Evolutionary conservation across 1,140 invertebrate genomes (phyloP), one percentile per base, ranked within the genome.

Genomic region (Samia ricini): DNA sequence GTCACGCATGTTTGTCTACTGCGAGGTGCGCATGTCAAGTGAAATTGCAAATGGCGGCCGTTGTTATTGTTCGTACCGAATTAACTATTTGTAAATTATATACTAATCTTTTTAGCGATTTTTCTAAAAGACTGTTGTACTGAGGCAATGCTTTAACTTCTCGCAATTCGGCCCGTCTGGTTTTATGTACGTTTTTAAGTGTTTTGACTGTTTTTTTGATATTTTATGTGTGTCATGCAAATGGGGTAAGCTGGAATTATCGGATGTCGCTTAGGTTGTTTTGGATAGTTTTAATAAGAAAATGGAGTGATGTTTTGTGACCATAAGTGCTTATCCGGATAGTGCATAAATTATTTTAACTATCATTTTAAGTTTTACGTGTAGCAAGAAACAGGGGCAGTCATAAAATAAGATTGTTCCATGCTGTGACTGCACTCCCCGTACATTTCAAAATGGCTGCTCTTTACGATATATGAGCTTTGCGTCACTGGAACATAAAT

Each of bases 21-120:
- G 69, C 81, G 83, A 88, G 78, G 85, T 90, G 90, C 90, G 90
- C 90, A 91, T 91, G 90, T 91, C 90, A 91, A 90, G 79, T 89
- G 89, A 90, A 90, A 91, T 91, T 91, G 90, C 90, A 91, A 91
- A 91, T 91, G 90, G 89, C 89, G 89, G 83, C 89, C 89, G 89
- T 91, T 91, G 90, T 91, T 91, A 91, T 91, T 91, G 89, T 91
- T 89, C 88, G 88, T 88, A 89, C 88, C 87, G 89, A 90, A 89
- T 80, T 89, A 89, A 87, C 82, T 89, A 90, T 90, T 90, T 90
- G 89, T 91, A 90, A 90, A 90, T 80, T 90, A 89, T 88, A 90
- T 89, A 90, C 84, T 76, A 82, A 84, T 87, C 83, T 88, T 90
- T 89, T 88, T 89, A 90, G 78, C 74, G 84, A 87, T 86, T 89